phyloP scores from a whole-genome alignment of 2,113 vertebrate genomes.

The Leucosticte australis region DNA sequence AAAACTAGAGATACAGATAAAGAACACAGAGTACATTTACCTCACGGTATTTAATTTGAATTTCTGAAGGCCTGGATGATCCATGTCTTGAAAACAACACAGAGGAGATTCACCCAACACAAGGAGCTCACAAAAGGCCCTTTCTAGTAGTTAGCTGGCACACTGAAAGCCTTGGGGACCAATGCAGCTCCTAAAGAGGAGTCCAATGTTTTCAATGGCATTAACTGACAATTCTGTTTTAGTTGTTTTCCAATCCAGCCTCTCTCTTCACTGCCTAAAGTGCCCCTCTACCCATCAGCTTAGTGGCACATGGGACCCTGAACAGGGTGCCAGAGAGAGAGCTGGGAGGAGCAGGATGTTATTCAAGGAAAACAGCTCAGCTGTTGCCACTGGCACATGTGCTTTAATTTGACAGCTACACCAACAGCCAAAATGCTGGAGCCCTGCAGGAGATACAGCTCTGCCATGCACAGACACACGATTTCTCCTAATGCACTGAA shows the following conservation, averaged over 20 bases:
- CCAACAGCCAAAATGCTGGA: neutral
- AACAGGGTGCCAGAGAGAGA: neutral
- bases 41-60: neutral
- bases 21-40: neutral
- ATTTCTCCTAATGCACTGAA: neutral
- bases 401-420: neutral
- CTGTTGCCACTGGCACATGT: neutral
- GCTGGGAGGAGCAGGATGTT: neutral
- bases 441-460: neutral
- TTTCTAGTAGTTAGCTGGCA: neutral
- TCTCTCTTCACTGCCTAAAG: neutral
- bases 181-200: neutral
- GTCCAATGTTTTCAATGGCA: neutral
- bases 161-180: neutral
- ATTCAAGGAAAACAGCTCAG: neutral
- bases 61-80: slow-evolving; percentile 1
- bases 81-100: neutral
- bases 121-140: neutral
- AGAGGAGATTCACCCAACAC: neutral
- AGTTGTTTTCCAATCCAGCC: neutral
- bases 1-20: neutral
- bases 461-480: rapidly evolving
- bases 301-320: neutral
- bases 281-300: neutral
- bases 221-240: neutral